Evolutionary conservation across 2,113 vertebrate genomes (phyloP), one percentile per base, ranked within the genome.

Genomic region (Rattus rattus): DNA sequence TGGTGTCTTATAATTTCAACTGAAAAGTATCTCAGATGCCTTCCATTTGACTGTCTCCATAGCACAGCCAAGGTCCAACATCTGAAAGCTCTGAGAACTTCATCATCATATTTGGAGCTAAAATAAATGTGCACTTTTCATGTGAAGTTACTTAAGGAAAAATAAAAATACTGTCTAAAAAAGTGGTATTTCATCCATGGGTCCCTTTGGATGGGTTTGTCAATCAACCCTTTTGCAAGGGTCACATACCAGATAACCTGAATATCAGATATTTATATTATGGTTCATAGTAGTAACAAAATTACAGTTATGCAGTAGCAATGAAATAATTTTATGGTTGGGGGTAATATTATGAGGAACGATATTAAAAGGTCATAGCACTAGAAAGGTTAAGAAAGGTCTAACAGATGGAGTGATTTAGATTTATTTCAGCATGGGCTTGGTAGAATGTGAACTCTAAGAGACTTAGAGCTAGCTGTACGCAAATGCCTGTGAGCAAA

Each of bases 121-220:
- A 33, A 92, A 92, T 59, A n/a, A 91, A 94, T 16, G 12, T 76
- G 43, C 2, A 72, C 24, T 81, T 93, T 86, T 91, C 83, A 81
- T 72, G 24, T 89, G 20, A 97, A 88, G 65, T 80, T 56, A 67
- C 54, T 93, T 93, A 91, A 91, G 81, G 11, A 63, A 90, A 95
- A 92, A 81, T 70, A 75, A 93, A 65, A 69, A 54, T 63, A 69
- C 72, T 70, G 3, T 84, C 7, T 67, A 88, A 7, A 94, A 94
- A 12, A 28, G 39, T 22, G 39, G 12, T 16, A 28, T 47, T 76
- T 43, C 47, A 49, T 11, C 39, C 13, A 26, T 49, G 26, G n/a
- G n/a, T 22, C 72, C n/a, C n/a, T 73, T 73, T 73, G 72, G 72
- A 39, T 17, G 19, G 70, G 72, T 20, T 8, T 73, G 72, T 22